Evolutionary conservation across 35 echinoderm and acorn worm species (phyloP).

Genomic region (Patiria miniata): DNA sequence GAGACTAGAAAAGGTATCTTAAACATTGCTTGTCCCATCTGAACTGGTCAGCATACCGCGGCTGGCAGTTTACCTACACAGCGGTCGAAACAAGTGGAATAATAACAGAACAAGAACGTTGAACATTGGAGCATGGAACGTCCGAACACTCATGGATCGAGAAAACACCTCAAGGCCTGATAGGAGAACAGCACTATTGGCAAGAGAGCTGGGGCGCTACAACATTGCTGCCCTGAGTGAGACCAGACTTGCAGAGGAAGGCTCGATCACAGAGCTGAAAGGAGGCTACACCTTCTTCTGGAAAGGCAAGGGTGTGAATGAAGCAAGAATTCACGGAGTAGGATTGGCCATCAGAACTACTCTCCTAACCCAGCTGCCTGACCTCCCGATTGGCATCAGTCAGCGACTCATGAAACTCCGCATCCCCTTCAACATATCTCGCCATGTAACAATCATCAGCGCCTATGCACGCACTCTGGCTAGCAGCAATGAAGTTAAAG

Average conservation of each 20-base stretch:
- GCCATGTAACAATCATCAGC: constrained; percentile 13
- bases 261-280: constrained; percentile 20
- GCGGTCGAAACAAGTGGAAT: constrained; percentile 10
- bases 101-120: neutral
- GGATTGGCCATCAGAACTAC: constrained; percentile 13
- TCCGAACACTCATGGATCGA: constrained; percentile 30
- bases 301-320: constrained; percentile 12
- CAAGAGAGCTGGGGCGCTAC: constrained; percentile 40
- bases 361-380: neutral
- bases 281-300: constrained; percentile 11
- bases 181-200: constrained; percentile 18
- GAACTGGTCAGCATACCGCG: constrained; percentile 12
- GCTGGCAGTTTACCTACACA: constrained; percentile 16
- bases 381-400: constrained; percentile 35
- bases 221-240: constrained; percentile 35
- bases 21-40: too few relatives aligned
- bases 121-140: constrained; percentile 26
- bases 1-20: constrained; percentile 11
- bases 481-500: neutral
- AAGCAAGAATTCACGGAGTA: constrained; percentile 32
- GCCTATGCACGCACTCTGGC: neutral
- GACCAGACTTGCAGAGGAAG: constrained; percentile 22
- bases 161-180: neutral
- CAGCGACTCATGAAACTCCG: constrained; percentile 41
- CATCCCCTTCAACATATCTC: neutral